Evolutionary conservation across 2,888 invertebrate genomes (phyloP).

Genomic region (Hypomecis atomaria): DNA sequence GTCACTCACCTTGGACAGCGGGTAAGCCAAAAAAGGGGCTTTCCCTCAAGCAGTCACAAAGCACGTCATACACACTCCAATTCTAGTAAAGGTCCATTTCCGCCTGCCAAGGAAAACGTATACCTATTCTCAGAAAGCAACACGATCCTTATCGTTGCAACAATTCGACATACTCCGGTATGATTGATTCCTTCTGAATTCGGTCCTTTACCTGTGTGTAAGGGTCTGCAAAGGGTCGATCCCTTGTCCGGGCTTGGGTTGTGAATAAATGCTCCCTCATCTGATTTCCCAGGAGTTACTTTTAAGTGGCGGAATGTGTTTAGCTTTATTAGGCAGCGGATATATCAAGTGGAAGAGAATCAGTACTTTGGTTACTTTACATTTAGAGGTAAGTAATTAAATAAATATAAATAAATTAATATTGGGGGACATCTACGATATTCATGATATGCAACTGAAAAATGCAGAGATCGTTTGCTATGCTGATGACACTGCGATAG

Average conservation of each 20-base stretch:
- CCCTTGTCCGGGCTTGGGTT: slow-evolving; percentile 23
- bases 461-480: too few species aligned
- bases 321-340: not conserved
- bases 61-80: too few species aligned
- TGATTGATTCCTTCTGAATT: slow-evolving; percentile 21
- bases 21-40: not conserved
- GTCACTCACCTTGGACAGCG: too few species aligned
- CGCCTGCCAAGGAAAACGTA: slow-evolving; percentile 6
- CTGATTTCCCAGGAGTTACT: slow-evolving; percentile 34
- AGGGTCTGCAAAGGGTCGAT: slow-evolving; percentile 21
- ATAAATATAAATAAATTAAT: too few species aligned
- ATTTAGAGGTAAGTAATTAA: not conserved
- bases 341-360: too few species aligned
- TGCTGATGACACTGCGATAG: too few species aligned
- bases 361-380: not conserved
- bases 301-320: slow-evolving; percentile 11
- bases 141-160: not conserved
- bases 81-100: slow-evolving; percentile 1
- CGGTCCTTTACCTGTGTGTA: slow-evolving; percentile 9
- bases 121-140: slow-evolving; percentile 8
- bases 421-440: too few species aligned
- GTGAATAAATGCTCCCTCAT: slow-evolving; percentile 17
- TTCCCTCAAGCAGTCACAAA: not conserved
- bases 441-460: too few species aligned
- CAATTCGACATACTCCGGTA: slow-evolving; percentile 14